phyloP scores from a whole-genome alignment of 2,113 vertebrate species.

The Tachysurus fulvidraco region DNA sequence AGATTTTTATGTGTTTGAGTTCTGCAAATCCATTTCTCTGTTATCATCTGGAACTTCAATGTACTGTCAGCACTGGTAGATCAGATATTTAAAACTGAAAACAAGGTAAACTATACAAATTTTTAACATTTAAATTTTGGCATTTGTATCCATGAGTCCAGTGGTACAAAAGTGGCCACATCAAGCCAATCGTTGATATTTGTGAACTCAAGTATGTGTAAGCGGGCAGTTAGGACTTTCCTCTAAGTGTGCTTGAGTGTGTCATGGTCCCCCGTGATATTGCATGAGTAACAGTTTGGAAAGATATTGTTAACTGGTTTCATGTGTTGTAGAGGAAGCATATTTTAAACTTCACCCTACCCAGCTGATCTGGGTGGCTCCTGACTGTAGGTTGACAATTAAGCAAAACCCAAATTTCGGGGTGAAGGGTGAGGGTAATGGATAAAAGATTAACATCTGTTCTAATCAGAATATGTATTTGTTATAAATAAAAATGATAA shows the following conservation, averaged over 20 bases:
- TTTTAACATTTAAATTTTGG: not conserved
- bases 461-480: not conserved
- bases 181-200: not conserved
- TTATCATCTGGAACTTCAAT: not conserved
- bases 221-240: not conserved
- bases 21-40: not conserved
- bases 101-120: not conserved
- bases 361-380: not conserved
- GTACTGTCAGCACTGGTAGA: not conserved
- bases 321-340: not conserved
- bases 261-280: not conserved
- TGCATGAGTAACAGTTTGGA: not conserved
- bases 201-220: not conserved
- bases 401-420: not conserved
- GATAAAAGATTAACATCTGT: not conserved
- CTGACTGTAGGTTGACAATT: not conserved
- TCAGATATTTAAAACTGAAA: not conserved
- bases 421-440: not conserved
- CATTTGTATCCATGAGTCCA: not conserved
- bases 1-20: not conserved
- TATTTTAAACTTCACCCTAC: not conserved
- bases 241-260: not conserved
- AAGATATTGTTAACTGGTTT: not conserved
- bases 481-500: not conserved
- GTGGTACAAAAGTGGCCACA: not conserved